Percentiles rank a stretch among this genome's conserved stretches.
Evolutionary conservation across 2,113 vertebrate genomes (phyloP).

Genomic region (Apus apus): DNA sequence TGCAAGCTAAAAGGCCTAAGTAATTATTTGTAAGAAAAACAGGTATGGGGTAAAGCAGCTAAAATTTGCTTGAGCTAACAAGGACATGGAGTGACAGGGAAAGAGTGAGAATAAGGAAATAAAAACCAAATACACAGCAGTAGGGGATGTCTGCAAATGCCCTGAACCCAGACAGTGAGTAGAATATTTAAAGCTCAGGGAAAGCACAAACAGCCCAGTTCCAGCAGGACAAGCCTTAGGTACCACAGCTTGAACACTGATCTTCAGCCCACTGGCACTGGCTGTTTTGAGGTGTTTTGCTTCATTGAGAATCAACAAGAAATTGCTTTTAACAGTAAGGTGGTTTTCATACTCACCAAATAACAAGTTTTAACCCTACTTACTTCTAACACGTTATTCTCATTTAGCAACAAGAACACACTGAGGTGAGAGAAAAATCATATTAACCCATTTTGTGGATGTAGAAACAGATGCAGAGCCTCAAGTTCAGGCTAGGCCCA

Average conservation of each 20-base stretch:
- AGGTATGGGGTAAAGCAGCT: constrained; percentile 11
- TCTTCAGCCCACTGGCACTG: not conserved
- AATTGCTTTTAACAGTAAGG: not conserved
- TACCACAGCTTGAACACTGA: constrained; percentile 35
- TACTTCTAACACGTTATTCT: not conserved
- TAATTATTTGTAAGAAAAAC: constrained; percentile 16
- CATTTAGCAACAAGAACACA: not conserved
- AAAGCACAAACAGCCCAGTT: not conserved
- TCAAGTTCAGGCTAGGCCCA: not conserved
- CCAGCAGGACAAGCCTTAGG: constrained; percentile 50
- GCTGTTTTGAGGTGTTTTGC: not conserved
- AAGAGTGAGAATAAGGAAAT: not conserved
- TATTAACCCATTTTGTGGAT: not conserved
- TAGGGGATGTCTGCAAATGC: not conserved
- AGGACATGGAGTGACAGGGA: not conserved
- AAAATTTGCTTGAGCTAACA: not conserved
- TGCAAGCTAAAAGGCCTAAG: not conserved
- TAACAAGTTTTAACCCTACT: not conserved
- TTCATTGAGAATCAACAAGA: not conserved
- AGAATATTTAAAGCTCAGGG: constrained; percentile 19
- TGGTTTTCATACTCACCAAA: not conserved
- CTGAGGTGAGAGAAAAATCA: not conserved
- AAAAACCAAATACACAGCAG: not conserved
- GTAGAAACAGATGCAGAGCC: not conserved
- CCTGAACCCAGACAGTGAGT: not conserved